Percentiles rank a stretch among this genome's conserved stretches.
Evolutionary conservation across 2,797 vertebrate genomes (phyloP).

Genomic region (Clarias platycephalus): DNA sequence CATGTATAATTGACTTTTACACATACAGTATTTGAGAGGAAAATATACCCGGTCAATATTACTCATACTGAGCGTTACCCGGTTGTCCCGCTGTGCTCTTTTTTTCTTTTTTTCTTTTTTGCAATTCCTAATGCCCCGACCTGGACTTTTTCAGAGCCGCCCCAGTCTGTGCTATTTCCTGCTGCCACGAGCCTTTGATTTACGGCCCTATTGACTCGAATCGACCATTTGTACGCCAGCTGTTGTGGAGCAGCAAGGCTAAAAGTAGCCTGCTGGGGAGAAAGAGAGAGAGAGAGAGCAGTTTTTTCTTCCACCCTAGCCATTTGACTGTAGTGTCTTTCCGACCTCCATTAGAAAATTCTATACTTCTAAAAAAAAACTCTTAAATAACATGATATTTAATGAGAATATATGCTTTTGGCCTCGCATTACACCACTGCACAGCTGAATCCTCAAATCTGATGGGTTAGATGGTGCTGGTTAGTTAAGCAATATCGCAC

Average conservation of each 20-base stretch:
- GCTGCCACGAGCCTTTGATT: conserved; percentile 55
- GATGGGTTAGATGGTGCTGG: neutral
- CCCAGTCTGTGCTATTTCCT: conserved; percentile 64
- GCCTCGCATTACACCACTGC: neutral
- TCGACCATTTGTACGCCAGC: conserved; percentile 53
- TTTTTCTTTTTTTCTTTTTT: conserved; percentile 67
- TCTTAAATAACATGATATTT: conserved; percentile 12
- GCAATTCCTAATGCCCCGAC: conserved; percentile 63
- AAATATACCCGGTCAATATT: conserved; percentile 3
- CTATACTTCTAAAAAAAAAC: neutral
- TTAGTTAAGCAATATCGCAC: no score
- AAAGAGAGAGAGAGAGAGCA: conserved; percentile 1
- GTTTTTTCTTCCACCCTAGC: neutral
- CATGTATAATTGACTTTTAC: conserved; percentile 17
- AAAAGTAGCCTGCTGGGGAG: conserved; percentile 17
- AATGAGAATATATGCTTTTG: neutral
- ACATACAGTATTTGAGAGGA: neutral
- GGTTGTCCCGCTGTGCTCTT: conserved; percentile 61
- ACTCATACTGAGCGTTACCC: conserved; percentile 21
- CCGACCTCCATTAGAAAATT: conserved; percentile 27
- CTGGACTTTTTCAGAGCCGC: conserved; percentile 67
- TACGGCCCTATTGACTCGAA: conserved; percentile 57
- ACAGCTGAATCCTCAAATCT: neutral
- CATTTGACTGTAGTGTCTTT: conserved; percentile 9
- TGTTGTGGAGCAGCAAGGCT: conserved; percentile 44